phyloP scores from a whole-genome alignment of 2,888 invertebrate genomes.

The Gastrophysa polygoni region DNA sequence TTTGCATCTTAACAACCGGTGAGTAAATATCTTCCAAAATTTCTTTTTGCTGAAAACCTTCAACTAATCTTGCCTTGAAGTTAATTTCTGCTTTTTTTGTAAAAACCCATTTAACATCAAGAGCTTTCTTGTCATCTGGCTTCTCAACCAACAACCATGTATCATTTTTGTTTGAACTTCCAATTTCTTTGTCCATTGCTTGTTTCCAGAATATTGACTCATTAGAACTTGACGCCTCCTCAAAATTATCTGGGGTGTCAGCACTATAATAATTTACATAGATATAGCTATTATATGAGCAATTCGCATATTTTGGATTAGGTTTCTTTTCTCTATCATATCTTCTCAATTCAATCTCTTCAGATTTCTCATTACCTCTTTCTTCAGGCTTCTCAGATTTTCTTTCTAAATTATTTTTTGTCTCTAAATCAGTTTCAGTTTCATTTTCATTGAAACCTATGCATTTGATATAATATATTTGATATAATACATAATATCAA shows the following conservation, averaged over 20 bases:
- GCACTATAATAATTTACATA: too few relatives aligned
- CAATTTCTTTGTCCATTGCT: not conserved
- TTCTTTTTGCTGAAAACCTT: not conserved
- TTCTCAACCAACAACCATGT: not conserved
- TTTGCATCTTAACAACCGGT: conserved; percentile 9
- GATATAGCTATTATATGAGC: too few relatives aligned
- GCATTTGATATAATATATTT: not conserved
- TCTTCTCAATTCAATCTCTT: not conserved
- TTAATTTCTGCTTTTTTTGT: not conserved
- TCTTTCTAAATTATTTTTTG: too few relatives aligned
- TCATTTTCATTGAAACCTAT: not conserved
- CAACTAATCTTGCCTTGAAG: not conserved
- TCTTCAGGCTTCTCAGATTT: too few relatives aligned
- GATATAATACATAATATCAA: conserved; percentile 11
- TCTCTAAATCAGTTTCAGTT: not conserved
- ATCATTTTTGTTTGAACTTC: not conserved
- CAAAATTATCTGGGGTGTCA: too few relatives aligned
- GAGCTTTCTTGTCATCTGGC: not conserved
- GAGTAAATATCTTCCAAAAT: not conserved
- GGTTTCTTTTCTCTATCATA: too few relatives aligned
- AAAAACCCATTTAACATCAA: not conserved
- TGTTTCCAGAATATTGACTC: not conserved
- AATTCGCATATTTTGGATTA: too few relatives aligned
- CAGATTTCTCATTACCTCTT: not conserved
- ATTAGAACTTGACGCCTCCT: too few relatives aligned